Evolutionary conservation across 2,113 vertebrate genomes (phyloP), one percentile per base, ranked within the genome.

Genomic region (Apteryx owenii): DNA sequence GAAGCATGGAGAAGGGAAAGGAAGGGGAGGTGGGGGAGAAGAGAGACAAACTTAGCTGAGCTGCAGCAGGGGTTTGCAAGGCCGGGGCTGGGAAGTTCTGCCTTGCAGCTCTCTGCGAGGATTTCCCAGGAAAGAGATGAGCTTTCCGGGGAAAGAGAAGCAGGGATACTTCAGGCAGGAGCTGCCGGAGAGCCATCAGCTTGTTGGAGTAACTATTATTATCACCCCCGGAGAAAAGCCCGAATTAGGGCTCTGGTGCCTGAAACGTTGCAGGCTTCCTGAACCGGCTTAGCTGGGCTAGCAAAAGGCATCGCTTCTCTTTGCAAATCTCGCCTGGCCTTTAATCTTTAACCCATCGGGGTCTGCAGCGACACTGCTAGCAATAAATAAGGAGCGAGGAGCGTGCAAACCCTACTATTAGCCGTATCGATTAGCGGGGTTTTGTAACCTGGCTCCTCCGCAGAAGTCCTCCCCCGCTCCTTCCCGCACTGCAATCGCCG

Each of bases 1-100:
- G 91, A 96, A 93, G 94, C 94, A 85, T 81, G 72, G 94, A 88
- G 69, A 93, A 86, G 86, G 75, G 81, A 66, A 88, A 61, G 84
- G 84, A 85, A 86, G 12, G 28, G 50, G 14, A 9, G 28, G 29
- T 19, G 15, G 42, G 33, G 54, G 7, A 50, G 33, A 58, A 83
- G 50, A 88, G 50, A 46, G 64, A n/a, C 38, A 31, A 92, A 40
- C 10, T 70, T 78, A 90, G 68, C 4, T 64, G 33, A 71, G 12
- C 12, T 7, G 70, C 61, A 48, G 31, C 33, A n/a, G n/a, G 23
- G 70, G 38, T 12, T 69, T 50, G 73, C 76, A 38, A 62, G 82
- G 69, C 86, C 11, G 0, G 8, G 42, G 31, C 56, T 50, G 64
- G 12, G 38, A 6, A 29, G 13, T 7, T 60, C n/a, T 29, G 65